Base-by-base conservation (phyloP, 2,888 invertebrate species). In the Synanthedon vespiformis region DNA sequence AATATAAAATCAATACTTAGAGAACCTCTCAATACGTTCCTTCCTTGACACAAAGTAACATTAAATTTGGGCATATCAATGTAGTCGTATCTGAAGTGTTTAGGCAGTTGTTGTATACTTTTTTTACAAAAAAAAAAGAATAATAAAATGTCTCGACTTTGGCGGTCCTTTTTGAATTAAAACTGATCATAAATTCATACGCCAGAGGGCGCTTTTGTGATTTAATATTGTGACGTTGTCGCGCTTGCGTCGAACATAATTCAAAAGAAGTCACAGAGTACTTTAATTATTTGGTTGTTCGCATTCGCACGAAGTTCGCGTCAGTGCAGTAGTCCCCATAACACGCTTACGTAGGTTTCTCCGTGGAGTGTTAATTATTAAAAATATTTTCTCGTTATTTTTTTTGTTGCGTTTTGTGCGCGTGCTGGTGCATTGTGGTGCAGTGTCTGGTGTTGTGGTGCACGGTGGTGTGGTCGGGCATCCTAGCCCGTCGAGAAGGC, bases 1-100 rank as follows among this genome's bases (percentile, higher is more conserved):
- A 74, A 77, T 74, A 72, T 70, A 80, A 81, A 84, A 85, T 84
- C 83, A 78, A 85, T 85, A 78, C 68, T 66, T 52, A 51, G 53
- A 50, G 22, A 50, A 57, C 56, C 52, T 60, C 54, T 55, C 58
- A 63, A 61, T 62, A 55, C 54, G 40, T 52, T 52, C 48, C 54
- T 48, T 52, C 50, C 5, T 44, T 14, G n/a, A 13, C 44, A n/a
- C 44, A 14, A 4, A 44, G 13, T 44, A 44, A 13, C 44, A 44
- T n/a, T n/a, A 44, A 44, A 13, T 44, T 44, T 14, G 44, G n/a
- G 13, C 44, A 14, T 10, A 34, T 6, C 44, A 44, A 44, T 34
- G 8, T 34, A 8, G 10, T 34, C 34, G 10, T 10, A 8, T 34
- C 34, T 34, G 8, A 34, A 8, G 34, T 8, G 34, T 34, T 8